phyloP scores from a whole-genome alignment of 2,113 vertebrate genomes.

The Ceuthmochares aereus region DNA sequence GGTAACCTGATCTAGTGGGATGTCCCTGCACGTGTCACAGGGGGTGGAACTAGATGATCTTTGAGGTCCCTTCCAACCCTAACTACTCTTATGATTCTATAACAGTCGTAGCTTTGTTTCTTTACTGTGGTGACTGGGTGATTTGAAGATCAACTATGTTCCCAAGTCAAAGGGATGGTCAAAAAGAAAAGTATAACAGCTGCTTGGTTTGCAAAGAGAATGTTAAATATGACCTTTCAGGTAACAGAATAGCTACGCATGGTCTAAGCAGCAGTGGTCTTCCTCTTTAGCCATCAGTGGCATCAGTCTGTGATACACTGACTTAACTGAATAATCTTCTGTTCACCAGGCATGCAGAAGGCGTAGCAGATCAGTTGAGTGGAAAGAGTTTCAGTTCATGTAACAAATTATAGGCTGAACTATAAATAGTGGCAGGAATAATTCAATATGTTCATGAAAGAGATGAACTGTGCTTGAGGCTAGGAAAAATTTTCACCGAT shows the following conservation, averaged over 20 bases:
- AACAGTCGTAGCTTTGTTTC: background rate
- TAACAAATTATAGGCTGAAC: constrained; percentile 11
- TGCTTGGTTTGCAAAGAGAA: background rate
- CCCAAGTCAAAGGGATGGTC: background rate
- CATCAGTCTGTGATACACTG: background rate
- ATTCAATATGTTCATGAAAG: constrained; percentile 14
- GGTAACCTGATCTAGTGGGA: too few relatives aligned
- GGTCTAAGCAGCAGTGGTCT: background rate
- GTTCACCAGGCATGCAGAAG: background rate
- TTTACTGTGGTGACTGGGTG: background rate
- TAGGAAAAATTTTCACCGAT: constrained; percentile 10
- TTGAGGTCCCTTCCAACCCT: too few relatives aligned
- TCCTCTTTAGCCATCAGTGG: background rate
- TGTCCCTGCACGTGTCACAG: too few relatives aligned
- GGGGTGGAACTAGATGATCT: too few relatives aligned
- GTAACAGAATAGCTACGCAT: background rate
- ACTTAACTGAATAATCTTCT: background rate
- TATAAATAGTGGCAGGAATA: constrained; percentile 30
- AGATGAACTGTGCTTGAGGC: constrained; percentile 21
- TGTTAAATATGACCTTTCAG: background rate
- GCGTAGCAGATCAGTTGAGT: background rate
- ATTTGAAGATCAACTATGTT: background rate
- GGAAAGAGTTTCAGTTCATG: constrained; percentile 16
- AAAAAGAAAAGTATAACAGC: background rate
- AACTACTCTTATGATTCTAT: too few relatives aligned